Conservation (phyloP, 2,113 vertebrate species). For the Sturnira hondurensis region DNA sequence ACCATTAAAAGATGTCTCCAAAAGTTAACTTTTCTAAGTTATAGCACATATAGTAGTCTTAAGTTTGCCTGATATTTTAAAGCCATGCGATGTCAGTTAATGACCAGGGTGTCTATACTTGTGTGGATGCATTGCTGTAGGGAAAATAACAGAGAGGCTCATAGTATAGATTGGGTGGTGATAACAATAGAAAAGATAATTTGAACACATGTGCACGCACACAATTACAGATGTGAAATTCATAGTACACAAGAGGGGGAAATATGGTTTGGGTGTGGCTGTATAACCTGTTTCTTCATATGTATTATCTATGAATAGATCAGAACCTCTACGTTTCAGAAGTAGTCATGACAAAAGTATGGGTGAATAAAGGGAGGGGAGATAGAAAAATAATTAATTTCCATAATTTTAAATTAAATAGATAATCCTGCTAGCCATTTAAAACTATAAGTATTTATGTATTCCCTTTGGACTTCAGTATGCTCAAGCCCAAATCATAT, state of each 20-base stretch:
- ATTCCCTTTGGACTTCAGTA: background rate
- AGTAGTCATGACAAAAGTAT: background rate
- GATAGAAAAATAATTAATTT: background rate
- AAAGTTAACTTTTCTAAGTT: slow-evolving; percentile 48
- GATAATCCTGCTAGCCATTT: background rate
- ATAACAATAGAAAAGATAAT: background rate
- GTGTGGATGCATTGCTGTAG: background rate
- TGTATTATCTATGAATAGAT: background rate
- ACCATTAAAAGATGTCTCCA: slow-evolving; percentile 1
- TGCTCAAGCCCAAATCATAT: background rate
- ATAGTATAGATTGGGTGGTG: background rate
- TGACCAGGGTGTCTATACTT: background rate
- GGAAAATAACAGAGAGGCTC: background rate
- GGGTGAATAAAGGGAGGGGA: background rate
- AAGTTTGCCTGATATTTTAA: background rate
- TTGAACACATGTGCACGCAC: background rate
- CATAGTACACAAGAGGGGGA: background rate
- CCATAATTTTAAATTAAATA: background rate
- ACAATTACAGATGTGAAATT: background rate
- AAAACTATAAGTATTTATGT: background rate
- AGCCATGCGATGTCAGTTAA: background rate
- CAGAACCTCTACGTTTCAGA: background rate
- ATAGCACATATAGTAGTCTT: background rate
- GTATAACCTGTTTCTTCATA: background rate
- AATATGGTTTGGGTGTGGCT: background rate